phyloP scores from a whole-genome alignment of 2,797 vertebrate genomes.

The Tympanoctomys barrerae region DNA sequence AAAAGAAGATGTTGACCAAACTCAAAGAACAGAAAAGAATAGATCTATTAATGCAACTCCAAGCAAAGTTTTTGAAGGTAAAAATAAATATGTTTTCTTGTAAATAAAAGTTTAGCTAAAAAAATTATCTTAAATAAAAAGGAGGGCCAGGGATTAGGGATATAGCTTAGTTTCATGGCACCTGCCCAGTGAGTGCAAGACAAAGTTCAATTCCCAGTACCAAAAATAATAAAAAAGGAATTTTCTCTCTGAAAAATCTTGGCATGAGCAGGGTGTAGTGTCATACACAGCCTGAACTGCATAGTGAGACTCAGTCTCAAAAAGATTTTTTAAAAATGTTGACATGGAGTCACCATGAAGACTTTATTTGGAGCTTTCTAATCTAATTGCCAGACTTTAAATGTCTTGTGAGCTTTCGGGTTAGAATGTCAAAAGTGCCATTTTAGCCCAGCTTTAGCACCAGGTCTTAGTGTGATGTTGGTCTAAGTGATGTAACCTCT shows the following conservation, averaged over 20 bases:
- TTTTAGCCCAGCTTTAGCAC: not conserved
- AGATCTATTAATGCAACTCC: conserved; percentile 87
- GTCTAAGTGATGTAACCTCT: not conserved
- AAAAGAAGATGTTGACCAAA: conserved; percentile 89
- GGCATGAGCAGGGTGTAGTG: too few relatives aligned
- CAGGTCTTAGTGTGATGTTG: not conserved
- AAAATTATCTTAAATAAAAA: not conserved
- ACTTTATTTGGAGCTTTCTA: conserved; percentile 36
- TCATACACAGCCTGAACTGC: too few relatives aligned
- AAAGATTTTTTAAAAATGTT: not conserved
- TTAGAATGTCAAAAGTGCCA: conserved; percentile 19
- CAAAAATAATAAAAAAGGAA: not conserved
- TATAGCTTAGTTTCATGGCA: not conserved
- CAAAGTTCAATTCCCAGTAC: not conserved
- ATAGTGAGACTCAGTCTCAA: too few relatives aligned
- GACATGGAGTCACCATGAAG: not conserved
- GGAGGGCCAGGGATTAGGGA: not conserved
- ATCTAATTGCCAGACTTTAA: conserved; percentile 19
- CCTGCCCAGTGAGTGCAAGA: not conserved
- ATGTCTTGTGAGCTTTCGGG: conserved; percentile 48
- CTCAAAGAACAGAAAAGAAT: conserved; percentile 86
- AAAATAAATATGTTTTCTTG: conserved; percentile 35
- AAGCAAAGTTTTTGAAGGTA: conserved; percentile 89
- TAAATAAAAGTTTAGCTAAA: conserved; percentile 46
- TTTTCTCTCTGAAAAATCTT: not conserved